Base-by-base conservation (phyloP, 1,140 invertebrate genomes). In the Portunus trituberculatus region DNA sequence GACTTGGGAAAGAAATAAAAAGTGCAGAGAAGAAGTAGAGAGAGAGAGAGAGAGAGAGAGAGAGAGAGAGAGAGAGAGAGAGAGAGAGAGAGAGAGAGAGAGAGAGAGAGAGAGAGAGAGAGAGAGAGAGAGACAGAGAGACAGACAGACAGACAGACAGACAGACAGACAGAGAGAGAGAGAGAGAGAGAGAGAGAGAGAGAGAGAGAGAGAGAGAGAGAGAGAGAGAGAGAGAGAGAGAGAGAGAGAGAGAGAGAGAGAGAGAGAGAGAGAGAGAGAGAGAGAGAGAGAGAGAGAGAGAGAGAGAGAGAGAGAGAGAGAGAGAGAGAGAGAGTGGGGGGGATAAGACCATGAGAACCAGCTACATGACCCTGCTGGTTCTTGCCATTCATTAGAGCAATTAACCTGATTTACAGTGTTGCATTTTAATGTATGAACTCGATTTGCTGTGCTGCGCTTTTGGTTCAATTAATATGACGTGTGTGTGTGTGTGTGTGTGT, bases 381-480 rank as follows among this genome's bases (percentile, higher is more conserved):
- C 67, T 76, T 76, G 20, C 25, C n/a, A 76, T 76, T 76, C 67
- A n/a, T 76, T 76, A 76, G 67, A n/a, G 67, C 67, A 76, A 76
- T 76, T 76, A 76, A 20, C 4, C 4, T 76, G 67, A 76, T 76
- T 25, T 76, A 76, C 20, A 76, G 67, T 0, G 20, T n/a, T 76
- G 67, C 16, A 76, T 76, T 76, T 76, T 76, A 76, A 76, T n/a
- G 67, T n/a, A 25, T n/a, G 20, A 76, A 76, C 67, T 76, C 16
- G 12, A 76, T 76, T 76, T 25, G 20, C 25, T 1, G 67, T 76
- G 67, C 20, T n/a, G 67, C 67, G 67, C 67, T n/a, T n/a, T 76
- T n/a, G 67, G 67, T 76, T 76, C 67, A 76, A n/a, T 76, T 76
- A 76, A 76, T 76, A 7, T n/a, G 20, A 20, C 6, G 67, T 10